Evolutionary conservation across 1,140 invertebrate species (phyloP), one percentile per base, ranked within the genome.

Genomic region (Caenorhabditis brenneri): DNA sequence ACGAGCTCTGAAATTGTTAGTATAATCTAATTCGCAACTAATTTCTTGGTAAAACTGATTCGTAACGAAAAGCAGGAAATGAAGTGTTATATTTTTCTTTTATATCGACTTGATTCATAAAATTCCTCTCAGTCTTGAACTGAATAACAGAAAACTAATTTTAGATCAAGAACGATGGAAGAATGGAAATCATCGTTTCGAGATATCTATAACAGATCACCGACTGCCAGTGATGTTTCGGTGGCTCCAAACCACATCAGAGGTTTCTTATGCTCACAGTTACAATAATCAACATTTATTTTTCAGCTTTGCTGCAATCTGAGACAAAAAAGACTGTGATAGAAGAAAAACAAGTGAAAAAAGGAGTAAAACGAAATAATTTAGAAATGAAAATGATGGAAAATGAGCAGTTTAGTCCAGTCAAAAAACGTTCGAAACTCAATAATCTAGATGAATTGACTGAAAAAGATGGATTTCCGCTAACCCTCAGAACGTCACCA

Each of bases 311-410:
- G n/a, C n/a, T 42, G 9, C 15, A 74, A 42, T 39, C 36, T 22
- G 29, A 6, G 33, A 24, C 7, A 3, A 74, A 42, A 15, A n/a
- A 15, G 10, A 29, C 33, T 12, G 46, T 22, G 22, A 4, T 9
- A 2, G 22, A 39, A 46, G 65, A 42, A 12, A 74, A 74, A 0
- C n/a, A 22, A 74, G 36, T 42, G 1, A 74, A 74, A 31, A 12
- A 29, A 33, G 65, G 65, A 24, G 19, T 74, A n/a, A 74, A 74
- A 46, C 19, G 65, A 29, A 74, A 22, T 31, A 42, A 42, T 74
- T 74, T 74, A 1, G 65, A 46, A 12, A 36, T 31, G 36, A 74
- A 74, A 74, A 74, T 74, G 65, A 74, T 74, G 65, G 65, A 74
- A 46, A 29, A 46, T 19, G 65, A 74, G 10, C 65, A 74, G 12